Evolutionary conservation across 2,113 vertebrate genomes (phyloP).

Genomic region (Paralichthys olivaceus): DNA sequence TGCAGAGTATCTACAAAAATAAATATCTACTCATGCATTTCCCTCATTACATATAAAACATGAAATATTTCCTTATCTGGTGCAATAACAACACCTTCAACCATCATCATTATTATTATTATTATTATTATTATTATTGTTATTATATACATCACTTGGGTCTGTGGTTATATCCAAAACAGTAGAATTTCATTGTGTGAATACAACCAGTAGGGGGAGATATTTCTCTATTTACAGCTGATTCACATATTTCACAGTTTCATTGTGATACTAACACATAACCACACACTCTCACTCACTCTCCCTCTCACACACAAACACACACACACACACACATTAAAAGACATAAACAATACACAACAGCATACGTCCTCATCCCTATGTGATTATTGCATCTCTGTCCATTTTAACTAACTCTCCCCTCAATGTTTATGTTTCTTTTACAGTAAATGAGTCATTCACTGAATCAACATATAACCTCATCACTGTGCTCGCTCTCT

Average conservation of each 20-base stretch:
- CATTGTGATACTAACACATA: neutral
- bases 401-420: neutral
- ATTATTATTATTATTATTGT: neutral
- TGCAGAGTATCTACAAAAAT: neutral
- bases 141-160: neutral
- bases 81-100: neutral
- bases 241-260: neutral
- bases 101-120: neutral
- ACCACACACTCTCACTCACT: neutral
- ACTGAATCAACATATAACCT: conserved; percentile 18
- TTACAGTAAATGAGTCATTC: conserved; percentile 44
- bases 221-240: conserved; percentile 11
- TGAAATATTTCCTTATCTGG: too few relatives aligned
- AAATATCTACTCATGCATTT: neutral
- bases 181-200: neutral
- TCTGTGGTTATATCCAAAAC: neutral
- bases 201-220: conserved; percentile 54
- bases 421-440: neutral
- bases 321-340: conserved; percentile 17
- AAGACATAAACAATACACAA: neutral
- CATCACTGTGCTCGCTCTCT: neutral
- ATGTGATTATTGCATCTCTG: neutral
- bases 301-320: neutral
- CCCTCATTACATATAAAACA: neutral
- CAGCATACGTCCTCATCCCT: neutral